These are phyloP conservation scores for Aix galericulata DNA, from an alignment of 2,113 vertebrate species.

Conservation along the genomic window DNA sequence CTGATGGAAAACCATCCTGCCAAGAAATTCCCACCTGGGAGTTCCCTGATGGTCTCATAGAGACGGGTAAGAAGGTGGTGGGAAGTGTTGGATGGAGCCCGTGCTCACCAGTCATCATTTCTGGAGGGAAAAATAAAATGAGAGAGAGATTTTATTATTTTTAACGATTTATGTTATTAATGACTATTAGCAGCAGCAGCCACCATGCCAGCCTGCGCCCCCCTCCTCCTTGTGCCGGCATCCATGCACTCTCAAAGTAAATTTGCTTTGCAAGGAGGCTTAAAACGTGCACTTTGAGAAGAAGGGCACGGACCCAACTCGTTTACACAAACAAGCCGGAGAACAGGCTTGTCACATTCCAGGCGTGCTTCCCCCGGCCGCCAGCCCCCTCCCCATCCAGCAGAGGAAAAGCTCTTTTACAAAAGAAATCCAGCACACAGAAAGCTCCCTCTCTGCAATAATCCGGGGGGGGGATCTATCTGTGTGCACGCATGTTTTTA, in stretches of 20 bases:
- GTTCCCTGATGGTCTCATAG: neutral
- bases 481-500: neutral
- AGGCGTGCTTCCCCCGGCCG: conserved; percentile 26
- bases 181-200: neutral
- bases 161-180: neutral
- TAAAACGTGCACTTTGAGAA: conserved; percentile 53
- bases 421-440: neutral
- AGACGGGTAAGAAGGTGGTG: fast-evolving
- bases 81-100: neutral
- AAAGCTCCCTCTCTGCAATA: neutral
- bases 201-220: neutral
- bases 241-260: conserved; percentile 36
- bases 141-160: neutral
- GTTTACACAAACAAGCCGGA: conserved; percentile 67
- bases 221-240: neutral
- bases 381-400: neutral
- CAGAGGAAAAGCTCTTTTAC: neutral
- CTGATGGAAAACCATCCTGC: neutral
- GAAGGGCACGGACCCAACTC: conserved; percentile 61
- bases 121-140: neutral
- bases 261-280: conserved; percentile 72
- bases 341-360: conserved; percentile 71
- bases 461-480: neutral
- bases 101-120: neutral
- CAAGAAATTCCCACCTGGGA: neutral